Evolutionary conservation across 2,797 vertebrate genomes (phyloP), one percentile per base, ranked within the genome.

Genomic region (Crax fasciolata): DNA sequence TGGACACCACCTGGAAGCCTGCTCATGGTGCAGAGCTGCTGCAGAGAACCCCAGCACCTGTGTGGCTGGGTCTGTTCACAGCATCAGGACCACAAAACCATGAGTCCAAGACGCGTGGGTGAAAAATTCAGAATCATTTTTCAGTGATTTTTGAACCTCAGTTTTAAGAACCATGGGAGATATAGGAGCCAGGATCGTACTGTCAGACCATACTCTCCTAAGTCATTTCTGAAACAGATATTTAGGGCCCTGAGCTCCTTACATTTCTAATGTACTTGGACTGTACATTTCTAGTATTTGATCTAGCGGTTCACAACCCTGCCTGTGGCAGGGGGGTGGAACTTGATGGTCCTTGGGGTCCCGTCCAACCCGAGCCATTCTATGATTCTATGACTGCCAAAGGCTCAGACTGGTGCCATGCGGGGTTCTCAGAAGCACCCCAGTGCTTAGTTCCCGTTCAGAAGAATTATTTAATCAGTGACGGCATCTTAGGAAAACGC

Each of bases 181-280:
- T 0, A 0, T 0, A 0, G 28, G 20, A 49, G 10, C 49, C 24
- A 46, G 67, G 78, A 21, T 86, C 12, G 4, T 13, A 32, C 8
- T 24, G 17, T 61, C 35, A 46, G 7, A 25, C 20, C 12, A 6
- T 35, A 39, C 30, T 66, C 62, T 80, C 67, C 23, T 77, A 74
- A 76, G 44, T 63, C 0, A 13, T 82, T 83, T 71, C 82, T 83
- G 61, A 83, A 89, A 67, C 1, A 1, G 30, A 16, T 80, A 35
- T 28, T 55, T 76, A 84, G 46, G 32, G 59, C 17, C 62, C 39
- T 62, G 39, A 49, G 32, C 41, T 62, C 19, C 16, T 18, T 49
- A 44, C 10, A 28, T 76, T 80, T 68, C 83, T 76, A 35, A 49
- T 87, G 58, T 10, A 70, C 41, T 82, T 41, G 54, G 43, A 32